Evolutionary conservation across 2,888 invertebrate genomes (phyloP), one percentile per base, ranked within the genome.

Genomic region (Gryllus longicercus): DNA sequence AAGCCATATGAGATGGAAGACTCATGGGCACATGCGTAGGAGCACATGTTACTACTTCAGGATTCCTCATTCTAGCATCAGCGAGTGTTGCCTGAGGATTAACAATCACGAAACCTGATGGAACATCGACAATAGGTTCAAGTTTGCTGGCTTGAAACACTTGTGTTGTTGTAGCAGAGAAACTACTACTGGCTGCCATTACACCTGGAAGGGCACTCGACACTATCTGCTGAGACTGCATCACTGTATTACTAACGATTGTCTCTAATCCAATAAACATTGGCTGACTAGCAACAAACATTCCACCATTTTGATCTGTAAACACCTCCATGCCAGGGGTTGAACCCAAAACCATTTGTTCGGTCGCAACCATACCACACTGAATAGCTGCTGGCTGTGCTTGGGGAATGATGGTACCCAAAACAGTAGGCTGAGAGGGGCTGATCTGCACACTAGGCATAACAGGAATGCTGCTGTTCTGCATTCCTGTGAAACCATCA

Each of bases 171-270:
- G 95, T 95, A 23, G 95, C 94, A 23, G 94, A 93, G 85, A 94
- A 95, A 85, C 95, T 95, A 84, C 95, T 94, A 84, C 93, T 93
- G 84, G 93, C 93, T 80, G 94, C 93, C 51, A 95, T 88, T 89
- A 95, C 92, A 1, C 83, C 83, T 11, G 94, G 92, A 2, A 94
- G 93, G 10, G 94, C 92, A 2, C 94, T 93, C 5, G 95, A 93
- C 21, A 95, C 92, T 85, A 95, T 94, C 85, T 95, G 95, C 85
- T 94, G 94, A 38, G 95, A 95, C n/a, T 94, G 94, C 95, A 95
- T 95, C 0, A 95, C 94, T 8, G 95, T 95, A 85, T 95, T 95
- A 86, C 95, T 95, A 3, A 95, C 95, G 80, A 95, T 95, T 0
- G 95, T 95, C 87, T 95, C 95, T n/a, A 38, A 38, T 50, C 38